A percentile compares a stretch with the other conserved stretches of the same genome.
Evolutionary conservation across 2,888 invertebrate genomes (phyloP).

Genomic region (Zeuzera pyrina): DNA sequence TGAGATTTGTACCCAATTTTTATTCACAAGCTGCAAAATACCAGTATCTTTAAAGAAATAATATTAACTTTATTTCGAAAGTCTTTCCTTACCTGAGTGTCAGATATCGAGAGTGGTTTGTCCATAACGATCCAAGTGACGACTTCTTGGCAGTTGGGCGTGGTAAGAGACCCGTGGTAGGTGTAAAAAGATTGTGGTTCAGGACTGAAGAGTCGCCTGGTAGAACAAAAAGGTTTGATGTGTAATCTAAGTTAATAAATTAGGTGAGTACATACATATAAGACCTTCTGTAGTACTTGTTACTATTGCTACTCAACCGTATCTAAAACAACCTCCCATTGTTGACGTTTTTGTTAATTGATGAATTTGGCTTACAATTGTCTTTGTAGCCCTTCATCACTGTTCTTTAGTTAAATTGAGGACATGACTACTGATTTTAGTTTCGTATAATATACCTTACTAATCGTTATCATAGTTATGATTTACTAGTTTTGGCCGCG

Average conservation of each 20-base stretch:
- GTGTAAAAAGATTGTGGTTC: constrained; percentile 75
- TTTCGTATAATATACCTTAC: no score
- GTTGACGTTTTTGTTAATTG: constrained; percentile 3
- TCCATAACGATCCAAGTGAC: constrained; percentile 82
- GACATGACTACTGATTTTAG: constrained; percentile 3
- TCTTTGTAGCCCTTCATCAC: constrained; percentile 1
- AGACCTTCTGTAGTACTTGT: no score
- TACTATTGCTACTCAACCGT: constrained; percentile 3
- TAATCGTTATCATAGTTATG: constrained; percentile 1
- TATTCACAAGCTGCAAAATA: background rate
- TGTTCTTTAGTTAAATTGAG: constrained; percentile 2
- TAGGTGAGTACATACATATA: no score
- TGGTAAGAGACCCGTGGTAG: constrained; percentile 84
- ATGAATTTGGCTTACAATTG: constrained; percentile 4
- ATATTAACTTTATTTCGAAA: background rate
- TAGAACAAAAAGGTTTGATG: constrained; percentile 5
- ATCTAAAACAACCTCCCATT: constrained; percentile 8
- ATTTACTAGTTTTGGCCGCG: no score
- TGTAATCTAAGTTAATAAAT: no score
- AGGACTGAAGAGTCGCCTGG: constrained; percentile 72
- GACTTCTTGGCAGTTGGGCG: constrained; percentile 80
- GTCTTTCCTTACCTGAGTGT: constrained; percentile 45
- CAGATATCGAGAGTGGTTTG: constrained; percentile 42
- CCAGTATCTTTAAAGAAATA: background rate
- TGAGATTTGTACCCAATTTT: background rate